Percentiles rank a stretch among this genome's conserved stretches.
These are phyloP conservation scores for Brachionus asplanchnoidis DNA, from an alignment of 1,140 invertebrate genomes.

Conservation along the genomic window DNA sequence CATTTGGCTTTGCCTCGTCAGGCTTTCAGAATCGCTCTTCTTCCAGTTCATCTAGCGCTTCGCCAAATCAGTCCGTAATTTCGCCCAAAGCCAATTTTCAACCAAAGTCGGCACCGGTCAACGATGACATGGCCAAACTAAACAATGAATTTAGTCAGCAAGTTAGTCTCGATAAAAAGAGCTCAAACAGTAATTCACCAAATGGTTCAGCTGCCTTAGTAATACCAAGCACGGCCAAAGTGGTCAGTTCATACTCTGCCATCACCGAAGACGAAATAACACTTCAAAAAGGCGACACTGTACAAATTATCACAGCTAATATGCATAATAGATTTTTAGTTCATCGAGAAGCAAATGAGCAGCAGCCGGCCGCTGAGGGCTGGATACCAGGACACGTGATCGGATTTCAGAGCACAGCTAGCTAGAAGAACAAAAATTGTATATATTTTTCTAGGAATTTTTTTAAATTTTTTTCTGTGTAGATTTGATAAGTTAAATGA, in stretches of 20 bases:
- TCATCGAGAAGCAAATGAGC: constrained; percentile 52
- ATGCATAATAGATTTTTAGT: constrained; percentile 55
- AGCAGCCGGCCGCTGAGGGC: constrained; percentile 59
- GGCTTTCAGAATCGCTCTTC: constrained; percentile 30
- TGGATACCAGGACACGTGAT: constrained; percentile 66
- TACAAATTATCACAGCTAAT: constrained; percentile 55
- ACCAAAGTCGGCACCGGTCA: not conserved
- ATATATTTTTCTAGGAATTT: not conserved
- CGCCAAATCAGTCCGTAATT: not conserved
- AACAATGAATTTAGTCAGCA: constrained; percentile 5
- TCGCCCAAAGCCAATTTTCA: not conserved
- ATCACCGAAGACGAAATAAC: constrained; percentile 58
- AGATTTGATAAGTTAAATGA: constrained; percentile 11
- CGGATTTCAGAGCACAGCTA: constrained; percentile 43
- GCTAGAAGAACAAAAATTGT: not conserved
- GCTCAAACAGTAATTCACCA: not conserved
- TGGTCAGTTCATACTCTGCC: constrained; percentile 56
- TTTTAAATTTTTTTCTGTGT: not conserved
- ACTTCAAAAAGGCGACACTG: constrained; percentile 56
- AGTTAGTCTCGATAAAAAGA: not conserved
- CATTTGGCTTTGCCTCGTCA: constrained; percentile 15
- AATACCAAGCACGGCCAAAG: constrained; percentile 45
- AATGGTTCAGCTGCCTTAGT: not conserved
- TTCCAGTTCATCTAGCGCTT: constrained; percentile 6
- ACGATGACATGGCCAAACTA: not conserved